Base-by-base conservation (phyloP, 2,888 invertebrate genomes). In the Lepetodrilus schrolli region DNA sequence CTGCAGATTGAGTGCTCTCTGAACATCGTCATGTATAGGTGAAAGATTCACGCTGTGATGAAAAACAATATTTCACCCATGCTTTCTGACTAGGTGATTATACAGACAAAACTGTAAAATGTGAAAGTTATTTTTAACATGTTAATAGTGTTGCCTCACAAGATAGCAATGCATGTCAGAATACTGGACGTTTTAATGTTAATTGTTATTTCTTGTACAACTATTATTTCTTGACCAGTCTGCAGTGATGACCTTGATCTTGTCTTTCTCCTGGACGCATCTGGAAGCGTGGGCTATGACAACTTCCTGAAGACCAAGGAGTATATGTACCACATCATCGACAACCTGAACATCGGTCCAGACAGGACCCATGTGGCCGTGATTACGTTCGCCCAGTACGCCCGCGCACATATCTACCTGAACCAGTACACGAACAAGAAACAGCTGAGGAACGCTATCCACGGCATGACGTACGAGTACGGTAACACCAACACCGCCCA, bases 401-500 rank as follows among this genome's bases (percentile, higher is more conserved):
- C 76, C 80, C 48, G 74, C 26, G 65, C 75, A 77, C 74, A 86
- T 82, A 71, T 89, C 81, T 82, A 84, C 75, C 78, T 90, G 74
- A 83, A 86, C 72, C 43, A 80, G 23, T 86, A 85, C 74, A 43
- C 74, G n/a, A 75, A 82, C 72, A 78, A 84, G 65, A 78, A 74
- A 30, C 76, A 81, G 3, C 80, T 89, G 4, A 83, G 84, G 73
- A 84, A 84, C 71, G 88, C 87, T 38, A 84, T 89, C 26, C 83
- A 86, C 5, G 84, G 83, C 23, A 85, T 88, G 69, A 76, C 80
- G 21, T 86, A 87, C 51, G 82, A 81, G 70, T 84, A 85, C 49
- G 89, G 89, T 8, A 85, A 86, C 72, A 88, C 89, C 0, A 87
- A 88, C 79, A 87, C 88, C 4, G 87, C 88, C 2, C 82, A 80